Conservation (phyloP, 1,140 invertebrate genomes). For the Cyrtorhinus lividipennis region DNA sequence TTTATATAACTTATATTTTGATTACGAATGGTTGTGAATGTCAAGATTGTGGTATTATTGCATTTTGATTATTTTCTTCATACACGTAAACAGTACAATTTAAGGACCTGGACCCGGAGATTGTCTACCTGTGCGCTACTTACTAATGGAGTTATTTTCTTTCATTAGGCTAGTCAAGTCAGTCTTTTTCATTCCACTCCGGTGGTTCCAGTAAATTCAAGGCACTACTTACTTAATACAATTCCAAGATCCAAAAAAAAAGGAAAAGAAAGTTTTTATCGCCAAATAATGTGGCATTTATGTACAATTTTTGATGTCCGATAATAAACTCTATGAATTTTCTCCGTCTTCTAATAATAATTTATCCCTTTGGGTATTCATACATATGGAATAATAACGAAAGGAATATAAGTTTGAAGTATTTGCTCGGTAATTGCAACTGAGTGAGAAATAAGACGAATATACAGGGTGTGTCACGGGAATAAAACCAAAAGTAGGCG, state of each 20-base stretch:
- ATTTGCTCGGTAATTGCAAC: too few species aligned
- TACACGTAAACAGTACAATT: not conserved
- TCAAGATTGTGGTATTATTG: not conserved
- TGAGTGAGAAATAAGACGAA: too few species aligned
- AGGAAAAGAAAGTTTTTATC: constrained; percentile 13
- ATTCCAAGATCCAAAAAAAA: not conserved
- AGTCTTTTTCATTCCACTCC: constrained; percentile 3
- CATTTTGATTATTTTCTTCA: not conserved
- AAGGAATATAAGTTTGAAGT: too few species aligned
- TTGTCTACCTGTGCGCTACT: not conserved
- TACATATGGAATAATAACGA: too few species aligned
- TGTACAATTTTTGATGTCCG: constrained; percentile 18
- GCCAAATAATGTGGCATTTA: constrained; percentile 17
- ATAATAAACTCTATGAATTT: constrained; percentile 17
- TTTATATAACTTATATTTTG: constrained; percentile 2
- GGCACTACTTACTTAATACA: not conserved
- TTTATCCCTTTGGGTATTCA: too few species aligned
- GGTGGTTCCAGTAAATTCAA: not conserved
- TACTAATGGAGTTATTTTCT: constrained; percentile 6
- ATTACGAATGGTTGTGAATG: not conserved
- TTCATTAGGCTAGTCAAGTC: constrained; percentile 15
- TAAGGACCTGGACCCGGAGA: not conserved
- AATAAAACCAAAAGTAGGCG: too few species aligned
- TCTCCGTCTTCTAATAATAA: not conserved
- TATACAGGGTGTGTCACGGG: too few species aligned